Evolutionary conservation across 2,888 invertebrate genomes (phyloP).

Genomic region (Spilarctia lutea): DNA sequence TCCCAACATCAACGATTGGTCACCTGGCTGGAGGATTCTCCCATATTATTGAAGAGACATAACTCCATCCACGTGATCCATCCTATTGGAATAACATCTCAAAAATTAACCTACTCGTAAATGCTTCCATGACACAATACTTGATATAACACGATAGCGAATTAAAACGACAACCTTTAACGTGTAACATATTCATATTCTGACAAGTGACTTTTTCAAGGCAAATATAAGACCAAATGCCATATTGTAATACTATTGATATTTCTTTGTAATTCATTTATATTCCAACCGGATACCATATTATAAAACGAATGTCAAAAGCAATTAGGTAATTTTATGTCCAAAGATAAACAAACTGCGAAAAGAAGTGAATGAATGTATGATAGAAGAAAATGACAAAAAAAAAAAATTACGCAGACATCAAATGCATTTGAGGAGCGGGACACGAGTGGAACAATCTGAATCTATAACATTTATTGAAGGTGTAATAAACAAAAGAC

Average conservation of each 20-base stretch:
- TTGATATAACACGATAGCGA: constrained; percentile 26
- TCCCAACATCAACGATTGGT: background rate
- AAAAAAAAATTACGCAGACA: background rate
- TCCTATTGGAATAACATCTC: background rate
- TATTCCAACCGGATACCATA: background rate
- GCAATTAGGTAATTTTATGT: too few species aligned
- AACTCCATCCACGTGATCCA: background rate
- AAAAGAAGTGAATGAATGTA: background rate
- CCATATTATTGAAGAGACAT: too few species aligned
- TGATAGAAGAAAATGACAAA: background rate
- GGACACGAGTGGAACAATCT: too few species aligned
- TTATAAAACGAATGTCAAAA: background rate
- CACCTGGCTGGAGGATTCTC: background rate
- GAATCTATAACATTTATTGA: background rate
- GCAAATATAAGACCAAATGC: constrained; percentile 14
- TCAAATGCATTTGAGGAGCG: background rate
- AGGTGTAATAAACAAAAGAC: too few species aligned
- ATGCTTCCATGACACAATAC: background rate
- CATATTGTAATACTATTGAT: background rate
- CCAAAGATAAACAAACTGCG: background rate
- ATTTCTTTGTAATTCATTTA: background rate
- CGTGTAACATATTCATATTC: constrained; percentile 38
- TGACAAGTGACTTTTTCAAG: constrained; percentile 36
- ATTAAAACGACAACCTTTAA: constrained; percentile 26
- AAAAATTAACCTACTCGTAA: background rate